phyloP scores from a whole-genome alignment of 2,113 vertebrate genomes.

The Rhinogobius similis region DNA sequence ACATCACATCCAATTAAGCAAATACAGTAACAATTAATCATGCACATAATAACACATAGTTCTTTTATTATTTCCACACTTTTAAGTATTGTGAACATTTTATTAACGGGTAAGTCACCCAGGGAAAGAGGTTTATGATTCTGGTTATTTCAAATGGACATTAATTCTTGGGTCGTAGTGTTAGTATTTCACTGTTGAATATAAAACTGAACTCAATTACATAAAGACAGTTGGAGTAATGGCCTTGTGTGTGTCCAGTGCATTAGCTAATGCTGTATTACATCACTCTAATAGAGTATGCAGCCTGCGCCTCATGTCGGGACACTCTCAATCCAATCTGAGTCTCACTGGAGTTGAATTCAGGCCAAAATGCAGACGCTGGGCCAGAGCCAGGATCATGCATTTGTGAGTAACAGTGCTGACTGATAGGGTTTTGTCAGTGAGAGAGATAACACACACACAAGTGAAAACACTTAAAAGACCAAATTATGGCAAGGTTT shows the following conservation, averaged over 20 bases:
- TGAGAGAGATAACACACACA: slow-evolving; percentile 24
- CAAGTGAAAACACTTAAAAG: slow-evolving; percentile 37
- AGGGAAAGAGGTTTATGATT: background rate
- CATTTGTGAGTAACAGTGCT: slow-evolving; percentile 20
- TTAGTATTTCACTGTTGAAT: slow-evolving; percentile 4
- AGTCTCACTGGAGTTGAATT: slow-evolving; percentile 20
- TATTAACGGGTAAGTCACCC: background rate
- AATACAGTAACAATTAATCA: background rate
- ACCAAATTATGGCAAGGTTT: background rate
- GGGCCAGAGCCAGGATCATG: slow-evolving; percentile 4
- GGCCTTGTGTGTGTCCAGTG: slow-evolving; percentile 9
- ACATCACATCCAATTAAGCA: background rate
- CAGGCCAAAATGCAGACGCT: slow-evolving; percentile 15
- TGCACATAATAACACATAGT: background rate
- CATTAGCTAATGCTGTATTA: slow-evolving; percentile 10
- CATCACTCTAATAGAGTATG: slow-evolving; percentile 24
- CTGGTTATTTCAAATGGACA: background rate
- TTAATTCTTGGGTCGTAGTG: background rate
- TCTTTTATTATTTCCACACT: background rate
- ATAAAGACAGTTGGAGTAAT: slow-evolving; percentile 6
- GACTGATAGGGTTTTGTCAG: slow-evolving; percentile 25
- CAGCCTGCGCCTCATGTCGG: slow-evolving; percentile 11
- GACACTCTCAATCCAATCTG: background rate
- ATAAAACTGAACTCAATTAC: slow-evolving; percentile 11
- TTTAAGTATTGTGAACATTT: background rate